Evolutionary conservation across 2,113 vertebrate species (phyloP).

Genomic region (Zosterops japonicus): DNA sequence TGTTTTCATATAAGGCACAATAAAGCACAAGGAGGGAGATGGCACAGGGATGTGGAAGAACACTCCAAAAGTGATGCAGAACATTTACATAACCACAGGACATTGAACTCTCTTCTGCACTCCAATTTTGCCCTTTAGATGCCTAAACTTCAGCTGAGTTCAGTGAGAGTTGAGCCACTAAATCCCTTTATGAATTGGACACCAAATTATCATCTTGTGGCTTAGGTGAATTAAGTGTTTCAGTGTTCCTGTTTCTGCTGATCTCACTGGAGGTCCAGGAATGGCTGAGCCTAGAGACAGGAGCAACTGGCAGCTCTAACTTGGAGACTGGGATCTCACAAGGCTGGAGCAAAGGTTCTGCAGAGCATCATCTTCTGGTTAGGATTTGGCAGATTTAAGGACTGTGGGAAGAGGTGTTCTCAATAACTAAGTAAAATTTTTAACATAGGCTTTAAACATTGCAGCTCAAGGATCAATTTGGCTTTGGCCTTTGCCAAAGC

Average conservation of each 20-base stretch:
- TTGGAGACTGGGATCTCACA: background rate
- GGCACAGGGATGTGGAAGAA: background rate
- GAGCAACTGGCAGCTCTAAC: background rate
- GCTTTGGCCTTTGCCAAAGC: constrained; percentile 45
- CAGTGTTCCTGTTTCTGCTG: background rate
- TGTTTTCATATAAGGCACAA: background rate
- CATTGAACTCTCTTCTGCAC: background rate
- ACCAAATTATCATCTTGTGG: background rate
- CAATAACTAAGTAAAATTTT: constrained; percentile 2
- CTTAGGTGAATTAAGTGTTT: constrained; percentile 4
- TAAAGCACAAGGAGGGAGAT: background rate
- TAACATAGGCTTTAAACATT: background rate
- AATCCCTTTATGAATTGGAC: background rate
- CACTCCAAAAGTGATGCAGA: background rate
- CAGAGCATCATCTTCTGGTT: constrained; percentile 14
- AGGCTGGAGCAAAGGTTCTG: background rate
- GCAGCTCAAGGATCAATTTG: constrained; percentile 21
- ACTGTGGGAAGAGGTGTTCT: constrained; percentile 35
- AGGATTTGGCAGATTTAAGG: constrained; percentile 24
- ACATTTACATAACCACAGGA: background rate
- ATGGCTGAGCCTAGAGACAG: background rate
- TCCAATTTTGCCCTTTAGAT: background rate
- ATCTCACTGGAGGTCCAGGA: background rate
- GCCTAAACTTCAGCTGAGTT: background rate
- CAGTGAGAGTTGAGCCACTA: background rate